Evolutionary conservation across 1,140 invertebrate species (phyloP).

Genomic region (Leptoteleia sp.): DNA sequence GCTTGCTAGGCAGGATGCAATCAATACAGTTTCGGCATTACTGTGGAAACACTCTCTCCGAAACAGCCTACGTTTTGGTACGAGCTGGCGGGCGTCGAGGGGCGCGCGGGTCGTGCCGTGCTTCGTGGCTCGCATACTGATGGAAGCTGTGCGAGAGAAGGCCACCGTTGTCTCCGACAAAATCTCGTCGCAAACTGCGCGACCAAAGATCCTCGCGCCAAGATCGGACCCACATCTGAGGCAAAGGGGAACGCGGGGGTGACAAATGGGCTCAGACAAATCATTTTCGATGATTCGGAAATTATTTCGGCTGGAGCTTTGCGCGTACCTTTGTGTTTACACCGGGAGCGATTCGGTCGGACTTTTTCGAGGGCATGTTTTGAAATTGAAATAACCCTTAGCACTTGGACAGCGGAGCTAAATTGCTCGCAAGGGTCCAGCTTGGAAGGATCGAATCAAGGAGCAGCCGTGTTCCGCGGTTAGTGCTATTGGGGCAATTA

Average conservation of each 20-base stretch:
- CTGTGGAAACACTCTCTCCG: slow-evolving; percentile 79
- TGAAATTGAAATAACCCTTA: slow-evolving; percentile 69
- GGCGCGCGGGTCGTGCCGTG: slow-evolving; percentile 70
- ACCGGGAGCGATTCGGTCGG: slow-evolving; percentile 1
- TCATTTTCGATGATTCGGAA: no score
- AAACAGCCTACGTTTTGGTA: slow-evolving; percentile 79
- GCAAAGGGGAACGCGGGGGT: slow-evolving; percentile 12
- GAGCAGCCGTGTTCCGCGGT: slow-evolving; percentile 59
- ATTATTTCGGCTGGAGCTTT: no score
- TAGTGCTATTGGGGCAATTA: slow-evolving; percentile 64
- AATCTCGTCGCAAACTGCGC: slow-evolving; percentile 56
- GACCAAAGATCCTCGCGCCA: slow-evolving; percentile 27
- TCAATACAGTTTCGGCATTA: slow-evolving; percentile 81
- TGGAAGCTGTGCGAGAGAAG: slow-evolving; percentile 70
- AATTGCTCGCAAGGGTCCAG: slow-evolving; percentile 30
- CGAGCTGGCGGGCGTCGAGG: slow-evolving; percentile 54
- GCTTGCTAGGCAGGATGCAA: slow-evolving; percentile 72
- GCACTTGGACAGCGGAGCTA: slow-evolving; percentile 41
- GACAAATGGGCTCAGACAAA: slow-evolving; percentile 35
- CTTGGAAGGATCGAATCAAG: slow-evolving; percentile 40
- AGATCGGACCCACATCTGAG: slow-evolving; percentile 31
- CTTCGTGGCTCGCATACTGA: slow-evolving; percentile 81
- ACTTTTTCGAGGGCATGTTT: slow-evolving; percentile 21
- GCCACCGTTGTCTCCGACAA: no score
- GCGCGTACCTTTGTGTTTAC: slow-evolving; percentile 5